Evolutionary conservation across 2,888 invertebrate species (phyloP).

Genomic region (Drosophila affinis): DNA sequence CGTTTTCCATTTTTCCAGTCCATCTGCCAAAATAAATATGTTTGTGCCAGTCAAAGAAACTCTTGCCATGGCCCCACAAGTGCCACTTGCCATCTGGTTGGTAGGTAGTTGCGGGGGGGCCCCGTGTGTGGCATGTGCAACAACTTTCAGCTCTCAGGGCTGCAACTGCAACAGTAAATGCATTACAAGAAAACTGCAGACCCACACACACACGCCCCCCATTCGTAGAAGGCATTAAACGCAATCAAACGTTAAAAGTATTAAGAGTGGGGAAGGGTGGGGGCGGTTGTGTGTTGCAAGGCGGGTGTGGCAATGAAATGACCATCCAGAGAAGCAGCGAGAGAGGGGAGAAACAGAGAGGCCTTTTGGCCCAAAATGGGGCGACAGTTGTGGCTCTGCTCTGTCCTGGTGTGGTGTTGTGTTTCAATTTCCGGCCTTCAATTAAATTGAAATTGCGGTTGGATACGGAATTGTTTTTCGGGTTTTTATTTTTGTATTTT

Average conservation of each 20-base stretch:
- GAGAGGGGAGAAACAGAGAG: not conserved
- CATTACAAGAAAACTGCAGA: slow-evolving; percentile 65
- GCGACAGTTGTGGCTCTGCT: not conserved
- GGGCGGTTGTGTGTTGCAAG: not conserved
- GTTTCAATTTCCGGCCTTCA: slow-evolving; percentile 75
- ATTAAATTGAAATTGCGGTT: slow-evolving; percentile 73
- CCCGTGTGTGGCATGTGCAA: slow-evolving; percentile 37
- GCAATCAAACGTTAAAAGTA: slow-evolving; percentile 72
- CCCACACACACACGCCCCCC: slow-evolving; percentile 10
- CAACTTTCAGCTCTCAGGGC: slow-evolving; percentile 38
- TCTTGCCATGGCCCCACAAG: slow-evolving; percentile 27
- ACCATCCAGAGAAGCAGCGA: slow-evolving; percentile 12
- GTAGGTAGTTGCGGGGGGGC: not conserved
- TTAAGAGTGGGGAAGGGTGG: slow-evolving; percentile 55
- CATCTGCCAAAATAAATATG: slow-evolving; percentile 80
- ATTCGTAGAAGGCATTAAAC: slow-evolving; percentile 54
- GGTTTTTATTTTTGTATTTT: slow-evolving; percentile 14
- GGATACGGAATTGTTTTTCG: slow-evolving; percentile 46
- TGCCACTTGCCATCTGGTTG: slow-evolving; percentile 37
- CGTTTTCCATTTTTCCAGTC: slow-evolving; percentile 69
- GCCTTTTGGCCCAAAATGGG: not conserved
- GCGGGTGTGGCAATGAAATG: slow-evolving; percentile 30
- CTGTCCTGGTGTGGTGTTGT: slow-evolving; percentile 44
- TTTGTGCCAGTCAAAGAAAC: slow-evolving; percentile 49
- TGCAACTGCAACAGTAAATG: slow-evolving; percentile 58